Evolutionary conservation across 2,797 vertebrate genomes (phyloP).

Genomic region (Enoplosus armatus): DNA sequence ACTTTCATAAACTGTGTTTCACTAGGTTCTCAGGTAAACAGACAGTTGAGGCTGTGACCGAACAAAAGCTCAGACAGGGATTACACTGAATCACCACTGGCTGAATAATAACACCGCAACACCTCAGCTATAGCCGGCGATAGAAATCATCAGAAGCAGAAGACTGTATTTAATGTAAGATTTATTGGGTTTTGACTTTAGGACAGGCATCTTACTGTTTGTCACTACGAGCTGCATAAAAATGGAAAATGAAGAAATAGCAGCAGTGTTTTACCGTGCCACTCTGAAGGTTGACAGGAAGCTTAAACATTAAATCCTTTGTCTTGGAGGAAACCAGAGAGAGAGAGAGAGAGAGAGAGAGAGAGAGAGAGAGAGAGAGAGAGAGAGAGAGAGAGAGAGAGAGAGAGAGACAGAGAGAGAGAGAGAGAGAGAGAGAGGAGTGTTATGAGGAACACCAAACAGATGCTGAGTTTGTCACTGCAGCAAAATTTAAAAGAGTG

Average conservation of each 20-base stretch:
- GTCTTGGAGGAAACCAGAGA: conserved; percentile 35
- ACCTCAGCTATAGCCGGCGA: conserved; percentile 1
- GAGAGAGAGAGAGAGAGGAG: conserved; percentile 7
- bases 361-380: conserved; percentile 1
- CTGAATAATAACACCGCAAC: conserved; percentile 3
- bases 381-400: conserved; percentile 8
- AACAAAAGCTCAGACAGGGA: conserved; percentile 25
- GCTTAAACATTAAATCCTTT: conserved; percentile 58
- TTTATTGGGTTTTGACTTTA: conserved; percentile 35
- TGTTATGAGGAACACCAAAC: conserved; percentile 65
- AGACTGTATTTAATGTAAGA: conserved; percentile 43
- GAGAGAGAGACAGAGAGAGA: conserved; percentile 1
- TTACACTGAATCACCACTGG: conserved; percentile 13
- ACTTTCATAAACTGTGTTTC: background rate
- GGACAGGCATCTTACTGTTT: conserved; percentile 26
- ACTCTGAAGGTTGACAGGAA: conserved; percentile 46
- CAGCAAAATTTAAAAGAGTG: conserved; percentile 70
- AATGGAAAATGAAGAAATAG: conserved; percentile 57
- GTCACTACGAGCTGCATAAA: conserved; percentile 45
- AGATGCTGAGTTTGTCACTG: conserved; percentile 80
- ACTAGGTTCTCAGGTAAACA: conserved; percentile 13
- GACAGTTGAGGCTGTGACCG: conserved; percentile 1
- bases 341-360: conserved; percentile 12
- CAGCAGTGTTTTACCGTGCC: conserved; percentile 41
- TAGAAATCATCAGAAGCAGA: conserved; percentile 15